These are phyloP conservation scores for Pseudopodoces humilis DNA, from an alignment of 2,113 vertebrate genomes.

Conservation along the genomic window DNA sequence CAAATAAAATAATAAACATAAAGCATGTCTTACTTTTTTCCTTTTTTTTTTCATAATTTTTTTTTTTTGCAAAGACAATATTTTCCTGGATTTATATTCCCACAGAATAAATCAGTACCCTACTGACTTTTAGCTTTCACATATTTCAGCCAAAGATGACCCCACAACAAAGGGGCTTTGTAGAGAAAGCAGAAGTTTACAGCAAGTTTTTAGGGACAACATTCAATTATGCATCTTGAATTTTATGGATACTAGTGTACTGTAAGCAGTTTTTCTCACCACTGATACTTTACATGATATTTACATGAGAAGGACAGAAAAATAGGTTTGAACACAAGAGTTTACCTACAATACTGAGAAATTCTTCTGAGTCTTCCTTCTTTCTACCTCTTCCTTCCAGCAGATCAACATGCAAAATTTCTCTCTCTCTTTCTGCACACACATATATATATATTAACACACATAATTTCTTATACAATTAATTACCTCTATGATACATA, in stretches of 20 bases:
- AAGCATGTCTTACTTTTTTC: accelerated
- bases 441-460: neutral
- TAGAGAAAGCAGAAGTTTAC: neutral
- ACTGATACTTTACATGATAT: neutral
- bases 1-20: neutral
- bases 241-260: neutral
- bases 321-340: neutral
- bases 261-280: neutral
- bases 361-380: neutral
- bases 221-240: neutral
- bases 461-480: neutral
- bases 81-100: neutral
- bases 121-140: neutral
- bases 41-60: neutral
- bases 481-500: neutral
- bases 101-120: neutral
- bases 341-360: neutral
- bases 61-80: neutral
- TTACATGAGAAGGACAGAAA: neutral
- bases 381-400: neutral
- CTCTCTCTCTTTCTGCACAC: neutral
- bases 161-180: neutral
- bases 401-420: neutral
- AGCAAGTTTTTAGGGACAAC: neutral
- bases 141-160: neutral